Evolutionary conservation across 2,797 vertebrate species (phyloP).

Genomic region (Sebastes iracundus): DNA sequence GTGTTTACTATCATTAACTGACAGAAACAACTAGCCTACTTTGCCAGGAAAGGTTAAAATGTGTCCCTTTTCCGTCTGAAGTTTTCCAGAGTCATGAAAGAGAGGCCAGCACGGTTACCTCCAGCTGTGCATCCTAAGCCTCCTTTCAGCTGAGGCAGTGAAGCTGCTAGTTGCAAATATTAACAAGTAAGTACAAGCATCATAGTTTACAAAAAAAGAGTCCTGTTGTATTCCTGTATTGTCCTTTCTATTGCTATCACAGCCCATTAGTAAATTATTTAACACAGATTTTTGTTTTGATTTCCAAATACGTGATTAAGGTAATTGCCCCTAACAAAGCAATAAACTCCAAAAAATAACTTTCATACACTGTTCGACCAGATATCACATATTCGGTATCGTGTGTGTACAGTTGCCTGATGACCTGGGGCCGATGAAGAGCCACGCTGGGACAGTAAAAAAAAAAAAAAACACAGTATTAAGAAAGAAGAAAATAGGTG

Average conservation of each 20-base stretch:
- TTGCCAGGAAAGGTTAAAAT: background rate
- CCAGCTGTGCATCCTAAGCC: background rate
- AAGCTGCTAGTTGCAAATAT: background rate
- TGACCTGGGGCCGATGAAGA: background rate
- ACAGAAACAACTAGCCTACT: background rate
- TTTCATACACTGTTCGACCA: background rate
- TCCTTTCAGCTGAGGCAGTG: background rate
- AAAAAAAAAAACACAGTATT: background rate
- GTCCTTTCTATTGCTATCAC: background rate
- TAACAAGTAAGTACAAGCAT: background rate
- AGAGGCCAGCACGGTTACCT: background rate
- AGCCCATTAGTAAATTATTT: background rate
- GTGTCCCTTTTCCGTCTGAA: background rate
- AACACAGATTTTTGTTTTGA: background rate
- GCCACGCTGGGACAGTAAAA: background rate
- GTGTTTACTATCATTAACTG: background rate
- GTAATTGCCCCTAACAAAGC: background rate
- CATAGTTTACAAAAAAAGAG: too few relatives aligned
- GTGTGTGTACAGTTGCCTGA: background rate
- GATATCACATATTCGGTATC: background rate
- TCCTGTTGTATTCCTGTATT: background rate
- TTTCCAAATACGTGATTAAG: background rate
- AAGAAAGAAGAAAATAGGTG: background rate
- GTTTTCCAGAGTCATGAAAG: background rate
- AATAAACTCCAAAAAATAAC: background rate